Conservation (phyloP, 2,888 invertebrate species). For the Busseola fusca region DNA sequence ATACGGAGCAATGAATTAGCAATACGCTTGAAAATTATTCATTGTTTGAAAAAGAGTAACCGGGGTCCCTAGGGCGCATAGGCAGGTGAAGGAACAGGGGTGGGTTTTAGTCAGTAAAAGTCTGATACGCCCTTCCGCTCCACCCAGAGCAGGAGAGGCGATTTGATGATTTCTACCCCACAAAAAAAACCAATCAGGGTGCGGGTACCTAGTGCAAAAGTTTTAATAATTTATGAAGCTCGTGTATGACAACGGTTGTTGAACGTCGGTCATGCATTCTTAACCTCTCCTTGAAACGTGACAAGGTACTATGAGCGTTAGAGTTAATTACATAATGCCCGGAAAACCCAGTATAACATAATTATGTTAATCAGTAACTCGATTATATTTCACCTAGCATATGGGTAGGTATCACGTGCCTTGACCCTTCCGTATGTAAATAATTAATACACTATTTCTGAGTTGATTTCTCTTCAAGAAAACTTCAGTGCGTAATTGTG, state of each 20-base stretch:
- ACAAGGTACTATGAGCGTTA: neutral
- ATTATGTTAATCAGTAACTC: slow-evolving; percentile 10
- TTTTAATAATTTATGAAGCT: neutral
- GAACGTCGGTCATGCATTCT: neutral
- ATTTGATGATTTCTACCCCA: too few relatives aligned
- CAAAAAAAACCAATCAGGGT: too few relatives aligned
- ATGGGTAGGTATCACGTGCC: neutral
- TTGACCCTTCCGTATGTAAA: slow-evolving; percentile 19
- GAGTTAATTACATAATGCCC: slow-evolving; percentile 1
- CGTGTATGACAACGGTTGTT: neutral
- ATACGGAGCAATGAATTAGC: too few relatives aligned
- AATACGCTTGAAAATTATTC: too few relatives aligned
- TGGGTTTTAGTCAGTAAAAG: too few relatives aligned
- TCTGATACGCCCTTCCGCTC: too few relatives aligned
- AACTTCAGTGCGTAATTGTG: neutral
- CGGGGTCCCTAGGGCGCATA: too few relatives aligned
- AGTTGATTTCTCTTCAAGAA: slow-evolving; percentile 1
- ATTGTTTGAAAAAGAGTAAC: too few relatives aligned
- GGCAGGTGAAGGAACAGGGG: too few relatives aligned
- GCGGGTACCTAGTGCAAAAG: too few relatives aligned
- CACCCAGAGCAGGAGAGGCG: too few relatives aligned
- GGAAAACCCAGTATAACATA: slow-evolving; percentile 12
- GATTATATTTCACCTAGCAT: neutral
- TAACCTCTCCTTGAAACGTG: slow-evolving; percentile 17
- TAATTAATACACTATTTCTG: neutral